A percentile compares a stretch with the other conserved stretches of the same genome.
phyloP scores from a whole-genome alignment of 2,797 vertebrate species.

The Nasua narica region DNA sequence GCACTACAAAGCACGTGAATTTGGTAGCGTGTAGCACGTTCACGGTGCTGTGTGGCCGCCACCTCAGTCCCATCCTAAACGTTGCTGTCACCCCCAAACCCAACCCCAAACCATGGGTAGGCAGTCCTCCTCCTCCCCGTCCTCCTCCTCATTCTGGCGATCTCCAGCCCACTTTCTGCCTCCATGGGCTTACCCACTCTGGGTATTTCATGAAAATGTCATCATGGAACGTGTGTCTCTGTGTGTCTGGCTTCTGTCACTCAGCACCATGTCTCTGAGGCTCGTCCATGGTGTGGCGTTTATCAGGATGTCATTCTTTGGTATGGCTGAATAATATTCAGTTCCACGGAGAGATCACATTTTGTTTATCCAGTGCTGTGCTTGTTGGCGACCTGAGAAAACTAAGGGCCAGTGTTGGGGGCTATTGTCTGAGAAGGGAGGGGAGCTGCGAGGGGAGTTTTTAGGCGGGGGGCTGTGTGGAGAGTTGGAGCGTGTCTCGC shows the following conservation, averaged over 20 bases:
- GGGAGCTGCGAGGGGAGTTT: neutral
- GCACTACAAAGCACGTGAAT: neutral
- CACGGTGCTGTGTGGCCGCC: neutral
- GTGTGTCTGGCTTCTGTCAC: neutral
- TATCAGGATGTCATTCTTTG: neutral
- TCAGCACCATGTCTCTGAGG: neutral
- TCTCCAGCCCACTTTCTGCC: neutral
- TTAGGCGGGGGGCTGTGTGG: neutral
- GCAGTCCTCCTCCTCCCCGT: neutral
- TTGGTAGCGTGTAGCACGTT: neutral
- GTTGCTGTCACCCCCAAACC: neutral
- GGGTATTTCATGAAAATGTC: neutral
- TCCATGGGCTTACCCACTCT: neutral
- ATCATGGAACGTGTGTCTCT: neutral
- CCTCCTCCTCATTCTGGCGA: neutral
- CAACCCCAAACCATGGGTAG: neutral
- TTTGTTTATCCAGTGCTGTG: neutral
- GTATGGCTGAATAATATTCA: neutral
- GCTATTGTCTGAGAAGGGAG: neutral
- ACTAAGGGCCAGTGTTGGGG: neutral
- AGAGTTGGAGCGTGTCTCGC: neutral
- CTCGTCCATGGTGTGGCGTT: neutral
- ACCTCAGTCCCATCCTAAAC: neutral
- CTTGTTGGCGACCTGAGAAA: neutral
- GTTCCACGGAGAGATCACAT: neutral